Evolutionary conservation across 1,140 invertebrate species (phyloP), one percentile per base, ranked within the genome.

Genomic region (Prorops nasuta): DNA sequence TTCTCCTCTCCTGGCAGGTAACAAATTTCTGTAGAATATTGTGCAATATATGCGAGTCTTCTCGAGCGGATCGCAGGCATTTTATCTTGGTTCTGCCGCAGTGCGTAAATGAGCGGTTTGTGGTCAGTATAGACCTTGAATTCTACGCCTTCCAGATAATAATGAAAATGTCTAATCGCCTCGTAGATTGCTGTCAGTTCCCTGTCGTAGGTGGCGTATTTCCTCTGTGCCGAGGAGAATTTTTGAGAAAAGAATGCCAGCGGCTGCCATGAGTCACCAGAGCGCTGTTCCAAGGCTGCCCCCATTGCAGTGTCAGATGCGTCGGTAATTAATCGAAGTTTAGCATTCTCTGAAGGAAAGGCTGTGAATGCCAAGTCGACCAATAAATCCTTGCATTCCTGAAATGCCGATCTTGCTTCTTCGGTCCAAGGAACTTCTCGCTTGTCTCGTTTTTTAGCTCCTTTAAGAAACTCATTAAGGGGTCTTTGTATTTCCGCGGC

Each of bases 31-130:
- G 24, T 28, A 28, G 24, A 7, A 12, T 7, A 28, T 28, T 28
- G 6, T 6, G 24, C 6, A 7, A 28, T 28, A 28, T 28, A 28
- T 7, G 24, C 6, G 24, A 12, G 12, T 6, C 24, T 7, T 28
- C 12, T 28, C 21, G 51, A 43, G 39, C 60, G 56, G 8, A 64
- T 31, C 1, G 60, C 54, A 12, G 60, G 56, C 22, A 36, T 28
- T 44, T 65, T 68, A 2, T 68, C 64, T 2, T 46, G 17, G 7
- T 46, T 28, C 24, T 12, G 24, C 24, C 6, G 24, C 6, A 28
- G 12, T 28, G 24, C 24, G 12, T 28, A 28, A 7, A 7, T 6
- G 6, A 28, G 12, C 6, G 24, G 24, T 12, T 28, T 28, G 24
- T 28, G 24, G 24, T 28, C 24, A 12, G 24, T 28, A 12, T 7